phyloP scores from a whole-genome alignment of 2,888 invertebrate species.

The Petrolisthes manimaculis region DNA sequence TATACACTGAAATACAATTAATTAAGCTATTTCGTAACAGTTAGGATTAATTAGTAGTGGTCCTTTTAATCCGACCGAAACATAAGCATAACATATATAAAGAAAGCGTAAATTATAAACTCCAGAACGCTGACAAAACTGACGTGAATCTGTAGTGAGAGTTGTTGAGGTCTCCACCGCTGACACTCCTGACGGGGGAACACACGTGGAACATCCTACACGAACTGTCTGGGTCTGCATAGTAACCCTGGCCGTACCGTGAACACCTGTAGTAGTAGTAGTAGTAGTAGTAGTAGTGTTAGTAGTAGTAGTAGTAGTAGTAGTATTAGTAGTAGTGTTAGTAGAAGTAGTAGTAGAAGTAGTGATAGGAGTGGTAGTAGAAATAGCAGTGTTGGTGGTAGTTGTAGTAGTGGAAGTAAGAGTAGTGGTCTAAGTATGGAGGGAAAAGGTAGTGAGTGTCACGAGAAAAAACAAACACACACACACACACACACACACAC shows the following conservation, averaged over 20 bases:
- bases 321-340: too few species aligned
- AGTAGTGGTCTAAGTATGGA: not conserved
- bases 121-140: too few species aligned
- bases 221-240: constrained; percentile 37
- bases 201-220: constrained; percentile 52
- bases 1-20: too few species aligned
- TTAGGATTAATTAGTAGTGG: too few species aligned
- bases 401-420: not conserved
- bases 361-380: too few species aligned
- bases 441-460: not conserved
- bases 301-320: too few species aligned
- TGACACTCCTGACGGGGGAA: constrained; percentile 22
- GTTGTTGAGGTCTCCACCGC: constrained; percentile 1
- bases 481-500: not conserved
- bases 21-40: too few species aligned
- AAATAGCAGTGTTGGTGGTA: not conserved
- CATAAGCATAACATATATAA: too few species aligned
- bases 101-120: too few species aligned
- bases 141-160: constrained; percentile 48
- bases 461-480: not conserved
- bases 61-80: too few species aligned
- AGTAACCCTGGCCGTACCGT: constrained; percentile 39
- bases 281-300: too few species aligned
- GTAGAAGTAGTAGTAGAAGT: not conserved
- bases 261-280: constrained; percentile 23